Conservation (phyloP, 2,888 invertebrate genomes). For the Gandaritis pyraliata region DNA sequence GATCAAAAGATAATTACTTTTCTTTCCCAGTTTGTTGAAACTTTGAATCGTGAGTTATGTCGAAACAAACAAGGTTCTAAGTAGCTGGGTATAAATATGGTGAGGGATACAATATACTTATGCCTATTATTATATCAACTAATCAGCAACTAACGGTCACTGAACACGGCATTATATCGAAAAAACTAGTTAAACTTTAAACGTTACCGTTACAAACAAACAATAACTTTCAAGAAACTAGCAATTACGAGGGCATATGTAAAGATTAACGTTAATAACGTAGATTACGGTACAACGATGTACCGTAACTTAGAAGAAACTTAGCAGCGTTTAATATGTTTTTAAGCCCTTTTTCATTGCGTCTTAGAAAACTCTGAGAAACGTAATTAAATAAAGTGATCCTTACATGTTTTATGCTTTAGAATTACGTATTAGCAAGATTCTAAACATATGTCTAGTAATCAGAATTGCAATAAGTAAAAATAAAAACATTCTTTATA, state of each 20-base stretch:
- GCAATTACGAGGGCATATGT: slow-evolving; percentile 33
- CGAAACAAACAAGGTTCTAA: too few relatives aligned
- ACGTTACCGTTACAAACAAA: slow-evolving; percentile 21
- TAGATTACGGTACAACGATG: slow-evolving; percentile 26
- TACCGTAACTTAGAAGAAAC: slow-evolving; percentile 3
- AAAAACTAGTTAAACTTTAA: slow-evolving; percentile 16
- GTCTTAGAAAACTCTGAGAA: slow-evolving; percentile 26
- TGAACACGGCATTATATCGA: slow-evolving; percentile 15
- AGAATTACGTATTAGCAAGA: not conserved
- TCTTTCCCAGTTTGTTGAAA: too few relatives aligned
- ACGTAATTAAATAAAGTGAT: slow-evolving; percentile 14
- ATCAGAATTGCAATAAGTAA: too few relatives aligned
- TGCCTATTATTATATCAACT: not conserved
- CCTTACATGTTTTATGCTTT: slow-evolving; percentile 4
- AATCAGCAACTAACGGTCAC: slow-evolving; percentile 12
- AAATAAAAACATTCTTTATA: too few relatives aligned
- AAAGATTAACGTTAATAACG: slow-evolving; percentile 34
- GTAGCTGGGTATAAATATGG: too few relatives aligned
- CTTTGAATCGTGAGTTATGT: too few relatives aligned
- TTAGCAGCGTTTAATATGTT: slow-evolving; percentile 50
- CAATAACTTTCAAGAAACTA: slow-evolving; percentile 32
- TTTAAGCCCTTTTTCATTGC: slow-evolving; percentile 50
- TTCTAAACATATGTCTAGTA: not conserved
- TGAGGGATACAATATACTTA: too few relatives aligned
- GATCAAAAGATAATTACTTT: too few relatives aligned